These are phyloP conservation scores for Sinodicranocentrus sp. DNA, from an alignment of 2,888 invertebrate species.

Conservation along the genomic window DNA sequence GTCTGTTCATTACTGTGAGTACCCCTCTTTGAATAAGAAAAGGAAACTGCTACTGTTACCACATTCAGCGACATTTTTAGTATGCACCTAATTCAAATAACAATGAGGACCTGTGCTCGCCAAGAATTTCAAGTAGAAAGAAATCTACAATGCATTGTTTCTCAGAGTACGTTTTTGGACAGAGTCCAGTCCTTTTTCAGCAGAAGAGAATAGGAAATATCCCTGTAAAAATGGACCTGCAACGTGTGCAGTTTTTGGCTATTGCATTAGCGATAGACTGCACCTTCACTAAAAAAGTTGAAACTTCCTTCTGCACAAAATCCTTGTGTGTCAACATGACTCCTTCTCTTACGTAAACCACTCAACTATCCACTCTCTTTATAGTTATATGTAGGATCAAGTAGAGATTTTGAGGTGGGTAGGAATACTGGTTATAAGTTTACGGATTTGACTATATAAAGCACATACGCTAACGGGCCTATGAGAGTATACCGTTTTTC, in stretches of 20 bases:
- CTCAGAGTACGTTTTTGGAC: constrained; percentile 10
- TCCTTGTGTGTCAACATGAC: no score
- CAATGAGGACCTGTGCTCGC: not conserved
- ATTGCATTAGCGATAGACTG: no score
- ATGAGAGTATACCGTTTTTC: no score
- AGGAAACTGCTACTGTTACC: not conserved
- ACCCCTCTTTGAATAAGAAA: not conserved
- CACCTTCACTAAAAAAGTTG: no score
- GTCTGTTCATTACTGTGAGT: not conserved
- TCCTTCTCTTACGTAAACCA: no score
- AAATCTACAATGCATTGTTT: constrained; percentile 3
- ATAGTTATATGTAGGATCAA: no score
- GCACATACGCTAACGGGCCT: no score
- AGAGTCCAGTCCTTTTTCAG: not conserved
- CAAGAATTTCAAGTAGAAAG: constrained; percentile 19
- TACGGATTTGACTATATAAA: no score
- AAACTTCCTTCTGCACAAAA: no score
- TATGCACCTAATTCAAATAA: constrained; percentile 19
- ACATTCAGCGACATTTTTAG: constrained; percentile 8
- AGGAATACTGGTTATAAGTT: no score
- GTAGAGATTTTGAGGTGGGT: no score
- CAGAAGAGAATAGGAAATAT: not conserved
- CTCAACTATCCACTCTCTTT: no score
- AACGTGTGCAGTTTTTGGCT: constrained; percentile 1
- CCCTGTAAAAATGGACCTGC: not conserved